Base-by-base conservation (phyloP, 2,888 invertebrate genomes). In the Drosophila imparisetae region DNA sequence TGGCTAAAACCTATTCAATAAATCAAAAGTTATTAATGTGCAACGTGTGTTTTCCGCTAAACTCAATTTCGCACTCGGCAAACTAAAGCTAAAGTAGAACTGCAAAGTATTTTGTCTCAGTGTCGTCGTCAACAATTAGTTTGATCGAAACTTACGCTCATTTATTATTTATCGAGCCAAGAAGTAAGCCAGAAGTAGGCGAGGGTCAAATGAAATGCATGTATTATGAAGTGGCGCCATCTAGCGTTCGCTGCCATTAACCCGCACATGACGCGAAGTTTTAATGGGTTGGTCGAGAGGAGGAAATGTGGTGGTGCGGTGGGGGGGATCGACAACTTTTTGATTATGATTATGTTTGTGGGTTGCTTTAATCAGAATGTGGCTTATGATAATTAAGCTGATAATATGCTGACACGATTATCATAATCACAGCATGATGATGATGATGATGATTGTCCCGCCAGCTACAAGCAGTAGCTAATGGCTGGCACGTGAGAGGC, bases 21-120 rank as follows among this genome's bases (percentile, higher is more conserved):
- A 84, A 89, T 87, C 88, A 76, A 74, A 82, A 87, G 80, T 84
- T 84, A 89, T 89, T 84, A 84, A 87, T 85, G 80, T 72, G 68
- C 77, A 82, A 85, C 90, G 73, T 84, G 83, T 77, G 86, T 77
- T 77, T 54, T 40, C 55, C 29, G 63, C 73, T 60, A 42, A 62
- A 70, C 76, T 76, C 70, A 50, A 78, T 86, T 86, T 78, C 68
- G 30, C 29, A 45, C 27, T 27, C 36, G 29, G 21, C 29, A 36
- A 36, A 15, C 30, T 36, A 29, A 65, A 53, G 13, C 30, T 36
- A 27, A 65, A 50, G 62, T 62, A 57, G 75, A 59, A 64, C 53
- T 50, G 45, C 38, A 24, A 55, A 50, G 62, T 50, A 58, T 45
- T 29, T 42, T 50, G 59, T 8, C 57, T 57, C 65, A 64, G 66